Evolutionary conservation across 2,888 invertebrate species (phyloP).

Genomic region (Agriopis marginaria): DNA sequence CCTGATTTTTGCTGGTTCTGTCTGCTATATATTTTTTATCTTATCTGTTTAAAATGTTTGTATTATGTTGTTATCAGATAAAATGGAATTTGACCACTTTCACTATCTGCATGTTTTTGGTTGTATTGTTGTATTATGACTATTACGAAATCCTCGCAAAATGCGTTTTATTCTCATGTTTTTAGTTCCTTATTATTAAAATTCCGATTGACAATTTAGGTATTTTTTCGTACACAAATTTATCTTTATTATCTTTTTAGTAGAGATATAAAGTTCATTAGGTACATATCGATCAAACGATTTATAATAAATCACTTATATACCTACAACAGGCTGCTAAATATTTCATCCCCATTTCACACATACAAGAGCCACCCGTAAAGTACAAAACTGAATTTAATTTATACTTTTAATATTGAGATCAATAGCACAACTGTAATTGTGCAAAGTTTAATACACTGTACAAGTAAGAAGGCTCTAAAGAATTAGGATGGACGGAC

Average conservation of each 20-base stretch:
- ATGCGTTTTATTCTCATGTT: not conserved
- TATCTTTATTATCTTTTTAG: not conserved
- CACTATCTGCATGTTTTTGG: slow-evolving; percentile 4
- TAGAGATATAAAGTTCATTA: not conserved
- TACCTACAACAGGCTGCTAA: too few species aligned
- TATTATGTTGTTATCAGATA: slow-evolving; percentile 7
- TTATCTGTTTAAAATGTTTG: slow-evolving; percentile 11
- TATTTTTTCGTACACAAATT: not conserved
- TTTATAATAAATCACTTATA: not conserved
- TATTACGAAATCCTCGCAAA: not conserved
- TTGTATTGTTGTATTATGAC: not conserved
- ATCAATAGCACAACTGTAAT: too few species aligned
- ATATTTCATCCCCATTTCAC: too few species aligned
- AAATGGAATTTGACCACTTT: slow-evolving; percentile 10
- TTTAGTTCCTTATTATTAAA: not conserved
- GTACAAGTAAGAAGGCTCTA: too few species aligned
- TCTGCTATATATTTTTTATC: not conserved
- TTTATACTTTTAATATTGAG: too few species aligned
- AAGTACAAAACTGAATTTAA: too few species aligned
- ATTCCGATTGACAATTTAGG: not conserved
- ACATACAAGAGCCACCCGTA: too few species aligned
- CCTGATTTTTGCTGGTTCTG: not conserved
- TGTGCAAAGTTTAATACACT: too few species aligned
- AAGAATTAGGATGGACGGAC: too few species aligned
- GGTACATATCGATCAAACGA: not conserved